phyloP scores from a whole-genome alignment of 1,140 invertebrate genomes.

The Drosophila asahinai region DNA sequence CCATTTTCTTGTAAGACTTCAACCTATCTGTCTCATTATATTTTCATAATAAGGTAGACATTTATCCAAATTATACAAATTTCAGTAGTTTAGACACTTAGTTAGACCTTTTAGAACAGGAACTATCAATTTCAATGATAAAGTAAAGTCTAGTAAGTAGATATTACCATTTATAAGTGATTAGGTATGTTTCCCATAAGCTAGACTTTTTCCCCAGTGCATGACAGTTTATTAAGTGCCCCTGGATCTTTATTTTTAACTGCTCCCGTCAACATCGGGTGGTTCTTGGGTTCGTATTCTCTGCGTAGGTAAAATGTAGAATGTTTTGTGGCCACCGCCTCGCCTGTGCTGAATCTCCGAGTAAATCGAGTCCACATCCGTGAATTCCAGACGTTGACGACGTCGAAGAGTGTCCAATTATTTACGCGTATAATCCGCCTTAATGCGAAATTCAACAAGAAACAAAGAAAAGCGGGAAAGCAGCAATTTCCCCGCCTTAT shows the following conservation, averaged over 20 bases:
- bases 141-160: too few species aligned
- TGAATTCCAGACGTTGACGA: conserved; percentile 33
- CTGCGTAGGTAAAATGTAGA: conserved; percentile 72
- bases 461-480: conserved; percentile 25
- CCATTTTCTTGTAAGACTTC: neutral
- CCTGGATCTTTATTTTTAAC: conserved; percentile 77
- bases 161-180: neutral
- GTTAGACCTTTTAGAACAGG: too few species aligned
- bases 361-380: conserved; percentile 27
- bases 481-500: conserved; percentile 21
- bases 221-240: conserved; percentile 51
- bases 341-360: neutral
- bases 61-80: too few species aligned
- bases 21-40: neutral
- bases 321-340: conserved; percentile 31
- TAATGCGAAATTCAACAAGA: conserved; percentile 60
- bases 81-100: too few species aligned
- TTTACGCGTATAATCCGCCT: conserved; percentile 59
- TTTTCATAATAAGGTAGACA: neutral
- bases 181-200: neutral
- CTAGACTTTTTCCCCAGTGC: conserved; percentile 10
- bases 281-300: conserved; percentile 47
- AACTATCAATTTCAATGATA: neutral
- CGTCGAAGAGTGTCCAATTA: conserved; percentile 47
- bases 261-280: conserved; percentile 46